These are phyloP conservation scores for Saimiri boliviensis DNA, from an alignment of 2,113 vertebrate species.

Conservation along the genomic window DNA sequence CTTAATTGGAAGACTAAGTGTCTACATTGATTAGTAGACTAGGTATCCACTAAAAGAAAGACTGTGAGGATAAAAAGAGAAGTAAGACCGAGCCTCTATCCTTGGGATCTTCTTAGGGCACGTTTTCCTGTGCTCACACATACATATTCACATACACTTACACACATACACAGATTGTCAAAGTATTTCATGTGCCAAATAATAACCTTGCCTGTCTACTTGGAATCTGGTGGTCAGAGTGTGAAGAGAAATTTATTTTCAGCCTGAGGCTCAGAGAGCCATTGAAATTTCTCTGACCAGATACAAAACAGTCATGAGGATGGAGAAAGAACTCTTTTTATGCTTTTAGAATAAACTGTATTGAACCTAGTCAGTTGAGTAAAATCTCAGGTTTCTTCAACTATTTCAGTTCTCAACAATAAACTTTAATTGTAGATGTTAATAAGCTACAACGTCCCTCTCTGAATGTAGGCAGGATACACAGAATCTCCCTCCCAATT, in stretches of 20 bases:
- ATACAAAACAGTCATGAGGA: not conserved
- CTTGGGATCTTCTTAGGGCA: not conserved
- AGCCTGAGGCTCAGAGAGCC: not conserved
- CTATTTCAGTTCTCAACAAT: conserved; percentile 1
- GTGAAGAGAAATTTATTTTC: not conserved
- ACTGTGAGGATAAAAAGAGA: not conserved
- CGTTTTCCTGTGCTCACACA: not conserved
- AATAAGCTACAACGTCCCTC: not conserved
- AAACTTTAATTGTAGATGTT: not conserved
- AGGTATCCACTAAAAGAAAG: not conserved
- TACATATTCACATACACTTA: not conserved
- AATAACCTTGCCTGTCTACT: not conserved
- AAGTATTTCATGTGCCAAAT: not conserved
- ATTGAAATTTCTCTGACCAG: not conserved
- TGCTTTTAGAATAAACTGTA: not conserved
- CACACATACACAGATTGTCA: not conserved
- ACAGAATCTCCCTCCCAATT: not conserved
- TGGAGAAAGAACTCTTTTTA: not conserved
- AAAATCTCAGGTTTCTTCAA: not conserved
- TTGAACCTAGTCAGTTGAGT: not conserved
- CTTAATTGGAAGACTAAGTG: not conserved
- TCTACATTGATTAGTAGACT: not conserved
- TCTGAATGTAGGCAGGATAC: not conserved
- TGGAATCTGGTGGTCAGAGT: not conserved
- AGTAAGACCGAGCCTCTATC: not conserved